Conservation (phyloP, 2,888 invertebrate species). For the Lithophane leautieri region DNA sequence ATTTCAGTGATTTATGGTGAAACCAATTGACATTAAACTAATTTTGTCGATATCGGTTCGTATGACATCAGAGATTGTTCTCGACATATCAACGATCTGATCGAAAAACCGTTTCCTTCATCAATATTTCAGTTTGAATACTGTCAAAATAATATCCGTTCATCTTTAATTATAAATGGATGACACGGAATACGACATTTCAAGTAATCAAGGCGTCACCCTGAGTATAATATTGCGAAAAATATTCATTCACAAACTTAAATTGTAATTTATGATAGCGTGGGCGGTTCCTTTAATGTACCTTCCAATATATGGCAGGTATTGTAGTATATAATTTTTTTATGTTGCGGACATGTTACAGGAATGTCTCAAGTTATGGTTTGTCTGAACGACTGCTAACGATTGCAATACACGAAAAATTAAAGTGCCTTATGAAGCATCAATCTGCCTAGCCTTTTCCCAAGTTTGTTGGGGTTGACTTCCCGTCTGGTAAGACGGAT, state of each 20-base stretch:
- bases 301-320: slow-evolving; percentile 25
- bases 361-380: slow-evolving; percentile 14
- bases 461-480: too few relatives aligned
- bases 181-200: slow-evolving; percentile 45
- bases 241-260: slow-evolving; percentile 47
- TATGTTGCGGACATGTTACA: background rate
- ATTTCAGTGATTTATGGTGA: background rate
- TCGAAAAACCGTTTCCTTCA: slow-evolving; percentile 22
- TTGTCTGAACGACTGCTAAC: background rate
- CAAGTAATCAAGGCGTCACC: slow-evolving; percentile 43
- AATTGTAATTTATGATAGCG: slow-evolving; percentile 43
- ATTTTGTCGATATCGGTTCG: slow-evolving; percentile 8
- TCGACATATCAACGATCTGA: slow-evolving; percentile 2
- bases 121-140: slow-evolving; percentile 27
- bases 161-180: slow-evolving; percentile 39
- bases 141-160: slow-evolving; percentile 29
- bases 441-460: too few relatives aligned
- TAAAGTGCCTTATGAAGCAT: background rate
- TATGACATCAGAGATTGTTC: slow-evolving; percentile 8
- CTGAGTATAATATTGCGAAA: slow-evolving; percentile 35
- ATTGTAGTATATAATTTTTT: slow-evolving; percentile 13
- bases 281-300: slow-evolving; percentile 47
- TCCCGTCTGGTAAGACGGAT: too few relatives aligned
- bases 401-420: slow-evolving; percentile 17
- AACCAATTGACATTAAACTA: background rate